Evolutionary conservation across 2,888 invertebrate genomes (phyloP).

Genomic region (Hirtodrosophila alboralis): DNA sequence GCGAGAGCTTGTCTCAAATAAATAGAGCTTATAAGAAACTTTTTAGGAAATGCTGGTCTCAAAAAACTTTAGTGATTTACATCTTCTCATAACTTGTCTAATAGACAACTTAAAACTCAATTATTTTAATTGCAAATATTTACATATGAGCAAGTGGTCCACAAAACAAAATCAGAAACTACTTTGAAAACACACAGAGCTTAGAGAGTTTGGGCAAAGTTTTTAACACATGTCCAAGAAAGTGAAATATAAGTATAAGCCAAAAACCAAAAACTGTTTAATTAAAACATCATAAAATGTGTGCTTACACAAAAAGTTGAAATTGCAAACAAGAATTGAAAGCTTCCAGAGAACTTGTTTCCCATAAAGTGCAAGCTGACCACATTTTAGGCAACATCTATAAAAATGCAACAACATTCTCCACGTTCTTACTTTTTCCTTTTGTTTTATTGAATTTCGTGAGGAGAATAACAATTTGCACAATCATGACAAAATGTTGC

Average conservation of each 20-base stretch:
- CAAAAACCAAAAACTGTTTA: slow-evolving; percentile 19
- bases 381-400: slow-evolving; percentile 15
- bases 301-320: slow-evolving; percentile 7
- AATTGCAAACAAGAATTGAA: slow-evolving; percentile 6
- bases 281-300: slow-evolving; percentile 32
- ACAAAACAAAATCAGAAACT: neutral
- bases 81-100: slow-evolving; percentile 29
- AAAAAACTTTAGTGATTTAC: slow-evolving; percentile 34
- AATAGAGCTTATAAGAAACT: slow-evolving; percentile 12
- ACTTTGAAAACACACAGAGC: neutral
- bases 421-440: slow-evolving; percentile 6
- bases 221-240: slow-evolving; percentile 4
- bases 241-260: slow-evolving; percentile 29
- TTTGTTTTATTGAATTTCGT: slow-evolving; percentile 51
- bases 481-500: slow-evolving; percentile 49
- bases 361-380: slow-evolving; percentile 31
- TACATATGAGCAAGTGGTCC: slow-evolving; percentile 21
- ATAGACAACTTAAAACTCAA: slow-evolving; percentile 50
- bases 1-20: slow-evolving; percentile 1
- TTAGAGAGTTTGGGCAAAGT: slow-evolving; percentile 4
- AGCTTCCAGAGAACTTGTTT: slow-evolving; percentile 21
- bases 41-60: slow-evolving; percentile 6
- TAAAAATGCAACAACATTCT: slow-evolving; percentile 21
- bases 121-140: slow-evolving; percentile 62
- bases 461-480: slow-evolving; percentile 45